Percentiles rank a stretch among this genome's conserved stretches.
Evolutionary conservation across 2,113 vertebrate species (phyloP).

Genomic region (Pygoscelis adeliae): DNA sequence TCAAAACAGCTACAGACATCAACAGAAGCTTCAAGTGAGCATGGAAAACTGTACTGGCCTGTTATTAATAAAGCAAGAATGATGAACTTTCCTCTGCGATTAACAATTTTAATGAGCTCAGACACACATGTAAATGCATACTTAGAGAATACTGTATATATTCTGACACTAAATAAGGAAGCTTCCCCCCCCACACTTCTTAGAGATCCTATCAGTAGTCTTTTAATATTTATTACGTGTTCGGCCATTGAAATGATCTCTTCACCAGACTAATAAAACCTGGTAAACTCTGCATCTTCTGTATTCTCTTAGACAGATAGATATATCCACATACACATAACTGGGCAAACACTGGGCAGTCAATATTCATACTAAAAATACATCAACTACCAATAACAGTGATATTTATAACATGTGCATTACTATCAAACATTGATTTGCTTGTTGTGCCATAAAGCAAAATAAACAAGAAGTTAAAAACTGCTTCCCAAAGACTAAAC

Average conservation of each 20-base stretch:
- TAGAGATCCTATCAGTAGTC: neutral
- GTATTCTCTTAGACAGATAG: neutral
- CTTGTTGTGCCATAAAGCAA: neutral
- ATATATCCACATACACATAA: neutral
- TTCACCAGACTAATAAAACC: constrained; percentile 4
- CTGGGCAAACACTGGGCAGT: neutral
- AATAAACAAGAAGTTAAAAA: neutral
- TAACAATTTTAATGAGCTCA: constrained; percentile 67
- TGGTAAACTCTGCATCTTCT: neutral
- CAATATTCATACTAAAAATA: constrained; percentile 47
- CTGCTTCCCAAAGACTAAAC: neutral
- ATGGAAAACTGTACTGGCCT: neutral
- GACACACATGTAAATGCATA: neutral
- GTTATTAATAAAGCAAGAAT: constrained; percentile 36
- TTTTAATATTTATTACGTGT: neutral
- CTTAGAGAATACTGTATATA: constrained; percentile 3
- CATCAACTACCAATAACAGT: neutral
- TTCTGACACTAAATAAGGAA: constrained; percentile 62
- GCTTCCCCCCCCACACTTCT: neutral
- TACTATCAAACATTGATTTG: neutral
- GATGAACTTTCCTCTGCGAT: constrained; percentile 46
- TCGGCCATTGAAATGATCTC: constrained; percentile 1
- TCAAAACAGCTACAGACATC: constrained; percentile 5
- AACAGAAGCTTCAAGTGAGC: constrained; percentile 16
- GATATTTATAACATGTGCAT: neutral